Evolutionary conservation across 2,888 invertebrate species (phyloP).

Genomic region (Phyllotreta cruciferae): DNA sequence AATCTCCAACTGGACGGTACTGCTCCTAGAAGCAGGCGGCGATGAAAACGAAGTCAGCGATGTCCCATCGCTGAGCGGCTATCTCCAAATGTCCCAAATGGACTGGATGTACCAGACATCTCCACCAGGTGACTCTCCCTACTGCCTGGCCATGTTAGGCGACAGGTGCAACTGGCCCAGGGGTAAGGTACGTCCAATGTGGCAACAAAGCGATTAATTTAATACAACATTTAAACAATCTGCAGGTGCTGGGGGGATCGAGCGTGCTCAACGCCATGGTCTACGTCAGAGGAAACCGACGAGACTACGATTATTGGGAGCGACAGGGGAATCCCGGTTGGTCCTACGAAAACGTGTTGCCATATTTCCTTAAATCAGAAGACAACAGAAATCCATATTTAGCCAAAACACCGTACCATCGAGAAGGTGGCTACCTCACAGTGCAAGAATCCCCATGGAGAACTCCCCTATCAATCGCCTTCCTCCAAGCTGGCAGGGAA

Average conservation of each 20-base stretch:
- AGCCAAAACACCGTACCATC: conserved; percentile 76
- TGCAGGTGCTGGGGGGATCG: conserved; percentile 77
- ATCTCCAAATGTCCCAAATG: conserved; percentile 83
- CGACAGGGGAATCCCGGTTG: conserved; percentile 84
- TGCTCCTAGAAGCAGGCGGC: conserved; percentile 85
- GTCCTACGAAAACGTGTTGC: conserved; percentile 82
- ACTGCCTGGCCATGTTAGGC: conserved; percentile 86
- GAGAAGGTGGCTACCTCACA: conserved; percentile 80
- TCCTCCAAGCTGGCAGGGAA: conserved; percentile 82
- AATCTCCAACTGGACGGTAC: conserved; percentile 80
- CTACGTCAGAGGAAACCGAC: conserved; percentile 85
- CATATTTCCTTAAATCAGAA: conserved; percentile 87
- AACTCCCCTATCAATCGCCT: conserved; percentile 81
- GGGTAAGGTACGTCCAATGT: conserved; percentile 72
- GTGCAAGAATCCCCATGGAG: conserved; percentile 87
- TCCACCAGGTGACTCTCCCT: conserved; percentile 77
- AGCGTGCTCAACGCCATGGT: conserved; percentile 92
- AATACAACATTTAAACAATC: conserved; percentile 22
- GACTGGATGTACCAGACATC: conserved; percentile 94
- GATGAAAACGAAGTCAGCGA: conserved; percentile 91
- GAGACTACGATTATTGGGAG: conserved; percentile 90
- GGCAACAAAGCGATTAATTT: background rate
- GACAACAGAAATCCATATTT: conserved; percentile 87
- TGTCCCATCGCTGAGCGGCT: conserved; percentile 84
- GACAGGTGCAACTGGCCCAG: conserved; percentile 91